Base-by-base conservation (phyloP, 2,888 invertebrate genomes). In the Myopa testacea region DNA sequence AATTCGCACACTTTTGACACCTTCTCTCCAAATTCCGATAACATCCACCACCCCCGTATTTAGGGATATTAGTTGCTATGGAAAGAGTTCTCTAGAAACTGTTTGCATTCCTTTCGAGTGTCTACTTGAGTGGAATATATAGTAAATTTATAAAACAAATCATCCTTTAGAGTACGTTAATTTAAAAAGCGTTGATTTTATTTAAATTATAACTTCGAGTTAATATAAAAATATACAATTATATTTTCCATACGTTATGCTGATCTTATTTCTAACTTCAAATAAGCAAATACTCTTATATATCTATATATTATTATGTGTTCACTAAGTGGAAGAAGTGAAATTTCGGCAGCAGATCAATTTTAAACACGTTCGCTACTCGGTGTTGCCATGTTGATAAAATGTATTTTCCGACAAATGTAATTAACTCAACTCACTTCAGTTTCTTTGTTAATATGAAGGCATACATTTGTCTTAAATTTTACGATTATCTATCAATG, bases 261-360 rank as follows among this genome's bases (percentile, higher is more conserved):
- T 70, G 34, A 0, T 37, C 70, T 70, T 70, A 70, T n/a, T 70
- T 70, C 55, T 70, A 70, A 55, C 37, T 55, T 70, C 16, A 65
- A 70, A 70, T 70, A 70, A 55, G 70, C 70, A 70, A 70, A 73
- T 77, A 72, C 40, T 77, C 50, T 40, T 45, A 70, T 73, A 68
- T 68, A 72, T 62, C 72, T 77, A 73, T 50, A 60, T 60, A 52
- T 69, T 78, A 40, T 81, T 83, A 84, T 75, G 71, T 72, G 75
- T 78, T 83, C 34, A 38, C 38, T 16, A 55, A 70, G 52, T 70
- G 70, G 55, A 69, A 69, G 52, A 70, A n/a, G 3, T 58, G 19
- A 58, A 58, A n/a, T 58, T 10, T n/a, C 12, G 14, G 14, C 14
- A 58, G 58, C 58, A 16, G 58, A 58, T n/a, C 16, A 58, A 58